These are phyloP conservation scores for Drosophila kikkawai DNA, from an alignment of 1,140 invertebrate species.

Conservation along the genomic window DNA sequence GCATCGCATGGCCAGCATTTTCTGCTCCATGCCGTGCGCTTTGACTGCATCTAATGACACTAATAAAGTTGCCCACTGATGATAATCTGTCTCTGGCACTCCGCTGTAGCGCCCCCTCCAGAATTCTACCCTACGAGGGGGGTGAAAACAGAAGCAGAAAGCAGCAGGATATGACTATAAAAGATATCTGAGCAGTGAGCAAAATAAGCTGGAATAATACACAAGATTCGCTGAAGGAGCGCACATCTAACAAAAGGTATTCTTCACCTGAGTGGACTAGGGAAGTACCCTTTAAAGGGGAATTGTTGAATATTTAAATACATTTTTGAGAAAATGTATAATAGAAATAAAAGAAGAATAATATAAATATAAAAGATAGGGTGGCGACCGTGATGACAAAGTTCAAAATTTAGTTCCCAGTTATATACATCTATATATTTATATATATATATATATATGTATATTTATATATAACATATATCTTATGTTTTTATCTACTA, in stretches of 20 bases:
- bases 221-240: constrained; percentile 12
- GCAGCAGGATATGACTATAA: constrained; percentile 69
- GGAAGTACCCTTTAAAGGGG: not conserved
- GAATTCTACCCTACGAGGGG: not conserved
- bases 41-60: constrained; percentile 80
- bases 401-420: too few species aligned
- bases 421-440: not conserved
- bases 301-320: not conserved
- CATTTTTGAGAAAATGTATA: too few species aligned
- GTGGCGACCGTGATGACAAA: not conserved
- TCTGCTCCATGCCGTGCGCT: constrained; percentile 70
- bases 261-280: not conserved
- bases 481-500: not conserved
- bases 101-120: not conserved
- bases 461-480: not conserved
- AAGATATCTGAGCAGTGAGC: constrained; percentile 51
- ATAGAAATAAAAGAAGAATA: not conserved
- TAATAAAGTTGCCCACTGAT: constrained; percentile 81
- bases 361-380: not conserved
- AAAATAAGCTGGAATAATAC: constrained; percentile 46
- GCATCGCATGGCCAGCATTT: constrained; percentile 51
- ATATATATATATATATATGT: not conserved
- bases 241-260: not conserved
- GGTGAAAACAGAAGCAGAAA: constrained; percentile 24
- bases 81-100: constrained; percentile 78